A percentile compares a stretch with the other conserved stretches of the same genome.
These are phyloP conservation scores for Drosophila neocordata DNA, from an alignment of 1,140 invertebrate genomes.

Conservation along the genomic window DNA sequence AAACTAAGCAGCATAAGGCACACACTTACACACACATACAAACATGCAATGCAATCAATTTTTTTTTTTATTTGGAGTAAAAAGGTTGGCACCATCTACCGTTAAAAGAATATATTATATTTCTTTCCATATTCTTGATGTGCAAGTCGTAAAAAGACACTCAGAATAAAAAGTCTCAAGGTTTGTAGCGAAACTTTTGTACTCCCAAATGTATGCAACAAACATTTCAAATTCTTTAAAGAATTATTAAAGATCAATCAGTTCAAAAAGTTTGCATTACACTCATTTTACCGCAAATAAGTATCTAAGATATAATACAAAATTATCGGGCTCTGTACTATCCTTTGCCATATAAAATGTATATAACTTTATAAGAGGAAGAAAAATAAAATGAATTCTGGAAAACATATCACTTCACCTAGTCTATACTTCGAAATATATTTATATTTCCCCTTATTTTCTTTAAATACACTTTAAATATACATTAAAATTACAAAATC, in stretches of 20 bases:
- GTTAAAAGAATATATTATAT: not conserved
- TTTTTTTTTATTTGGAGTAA: slow-evolving; percentile 62
- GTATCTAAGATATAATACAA: too few relatives aligned
- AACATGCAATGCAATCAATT: slow-evolving; percentile 47
- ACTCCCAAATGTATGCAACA: not conserved
- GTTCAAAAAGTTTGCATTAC: too few relatives aligned
- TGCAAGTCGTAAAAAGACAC: not conserved
- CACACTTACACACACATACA: slow-evolving; percentile 24
- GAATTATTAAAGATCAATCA: too few relatives aligned
- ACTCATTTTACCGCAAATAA: too few relatives aligned
- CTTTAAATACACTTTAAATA: not conserved
- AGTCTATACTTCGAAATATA: too few relatives aligned
- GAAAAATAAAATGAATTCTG: too few relatives aligned
- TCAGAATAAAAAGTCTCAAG: not conserved
- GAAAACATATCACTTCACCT: too few relatives aligned
- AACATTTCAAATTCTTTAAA: not conserved
- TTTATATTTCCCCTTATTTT: too few relatives aligned
- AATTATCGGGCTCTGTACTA: too few relatives aligned
- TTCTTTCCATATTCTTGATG: not conserved
- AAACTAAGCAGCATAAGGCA: slow-evolving; percentile 46
- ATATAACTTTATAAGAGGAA: too few relatives aligned
- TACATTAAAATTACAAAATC: not conserved
- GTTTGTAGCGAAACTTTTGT: not conserved
- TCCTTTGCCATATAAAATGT: too few relatives aligned
- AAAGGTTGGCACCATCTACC: not conserved